phyloP scores from a whole-genome alignment of 2,113 vertebrate genomes.

The Chiloscyllium plagiosum region DNA sequence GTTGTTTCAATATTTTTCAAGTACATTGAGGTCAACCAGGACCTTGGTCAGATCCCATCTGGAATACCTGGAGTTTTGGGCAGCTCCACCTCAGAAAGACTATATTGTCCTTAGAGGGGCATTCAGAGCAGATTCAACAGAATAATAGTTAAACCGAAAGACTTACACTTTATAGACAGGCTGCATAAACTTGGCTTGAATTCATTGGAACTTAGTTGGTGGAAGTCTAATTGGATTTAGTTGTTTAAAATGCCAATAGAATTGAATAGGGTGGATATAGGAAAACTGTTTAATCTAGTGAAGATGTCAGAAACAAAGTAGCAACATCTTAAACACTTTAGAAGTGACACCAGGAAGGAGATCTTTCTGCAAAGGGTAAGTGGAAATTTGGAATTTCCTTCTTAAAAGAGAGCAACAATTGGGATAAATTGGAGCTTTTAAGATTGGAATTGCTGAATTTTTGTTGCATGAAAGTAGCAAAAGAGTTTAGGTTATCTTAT shows the following conservation, averaged over 20 bases:
- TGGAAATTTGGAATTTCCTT: neutral
- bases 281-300: neutral
- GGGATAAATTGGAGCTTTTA: neutral
- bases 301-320: neutral
- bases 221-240: neutral
- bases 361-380: neutral
- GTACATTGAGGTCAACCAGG: neutral
- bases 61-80: neutral
- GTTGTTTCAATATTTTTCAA: neutral
- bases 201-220: neutral
- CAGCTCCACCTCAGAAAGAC: neutral
- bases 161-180: neutral
- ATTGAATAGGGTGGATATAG: neutral
- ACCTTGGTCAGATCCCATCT: neutral
- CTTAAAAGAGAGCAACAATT: too few species aligned
- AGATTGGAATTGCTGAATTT: neutral
- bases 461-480: neutral
- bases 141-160: neutral
- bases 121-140: neutral
- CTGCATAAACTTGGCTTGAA: neutral
- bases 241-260: neutral
- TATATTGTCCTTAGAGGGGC: neutral
- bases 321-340: neutral
- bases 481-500: too few species aligned
- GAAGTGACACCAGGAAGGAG: neutral